phyloP scores from a whole-genome alignment of 2,888 invertebrate genomes.

The Paralinhomoeus sp. region DNA sequence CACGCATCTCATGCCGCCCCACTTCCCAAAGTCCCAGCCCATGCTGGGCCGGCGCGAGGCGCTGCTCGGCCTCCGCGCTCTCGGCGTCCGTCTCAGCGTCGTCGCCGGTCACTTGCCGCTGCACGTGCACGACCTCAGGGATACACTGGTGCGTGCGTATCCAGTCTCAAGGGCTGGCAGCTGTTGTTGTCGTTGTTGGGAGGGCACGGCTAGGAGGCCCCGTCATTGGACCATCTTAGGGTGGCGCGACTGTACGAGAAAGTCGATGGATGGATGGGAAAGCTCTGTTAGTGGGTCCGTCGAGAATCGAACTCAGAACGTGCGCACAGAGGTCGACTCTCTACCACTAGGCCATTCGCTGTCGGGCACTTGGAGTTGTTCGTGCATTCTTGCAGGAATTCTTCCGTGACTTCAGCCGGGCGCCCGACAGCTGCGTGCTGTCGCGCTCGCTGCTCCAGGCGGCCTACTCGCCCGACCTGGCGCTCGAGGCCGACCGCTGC shows the following conservation, averaged over 20 bases:
- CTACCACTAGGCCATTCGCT: too few relatives aligned
- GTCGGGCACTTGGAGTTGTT: too few relatives aligned
- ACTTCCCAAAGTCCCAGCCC: conserved; percentile 84
- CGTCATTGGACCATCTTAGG: neutral
- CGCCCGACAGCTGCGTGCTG: conserved; percentile 47
- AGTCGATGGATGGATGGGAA: too few relatives aligned
- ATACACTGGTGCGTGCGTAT: conserved; percentile 44
- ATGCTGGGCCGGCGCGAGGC: conserved; percentile 54
- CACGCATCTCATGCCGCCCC: conserved; percentile 80
- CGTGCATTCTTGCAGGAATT: conserved; percentile 41
- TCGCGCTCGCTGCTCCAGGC: conserved; percentile 60
- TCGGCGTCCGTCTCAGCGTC: conserved; percentile 43
- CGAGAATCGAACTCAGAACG: too few relatives aligned
- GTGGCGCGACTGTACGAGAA: too few relatives aligned
- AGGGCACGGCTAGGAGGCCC: conserved; percentile 30
- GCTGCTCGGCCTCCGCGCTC: conserved; percentile 51
- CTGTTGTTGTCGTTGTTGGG: conserved; percentile 80
- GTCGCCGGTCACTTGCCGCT: conserved; percentile 16
- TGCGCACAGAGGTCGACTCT: too few relatives aligned
- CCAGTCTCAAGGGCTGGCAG: conserved; percentile 40
- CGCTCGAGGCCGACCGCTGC: too few relatives aligned
- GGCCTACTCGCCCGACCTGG: too few relatives aligned
- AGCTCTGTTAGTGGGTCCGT: too few relatives aligned
- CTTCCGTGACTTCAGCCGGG: conserved; percentile 71
- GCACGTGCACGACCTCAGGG: conserved; percentile 53